Evolutionary conservation across 2,113 vertebrate genomes (phyloP), one percentile per base, ranked within the genome.

Genomic region (Euleptes europaea): DNA sequence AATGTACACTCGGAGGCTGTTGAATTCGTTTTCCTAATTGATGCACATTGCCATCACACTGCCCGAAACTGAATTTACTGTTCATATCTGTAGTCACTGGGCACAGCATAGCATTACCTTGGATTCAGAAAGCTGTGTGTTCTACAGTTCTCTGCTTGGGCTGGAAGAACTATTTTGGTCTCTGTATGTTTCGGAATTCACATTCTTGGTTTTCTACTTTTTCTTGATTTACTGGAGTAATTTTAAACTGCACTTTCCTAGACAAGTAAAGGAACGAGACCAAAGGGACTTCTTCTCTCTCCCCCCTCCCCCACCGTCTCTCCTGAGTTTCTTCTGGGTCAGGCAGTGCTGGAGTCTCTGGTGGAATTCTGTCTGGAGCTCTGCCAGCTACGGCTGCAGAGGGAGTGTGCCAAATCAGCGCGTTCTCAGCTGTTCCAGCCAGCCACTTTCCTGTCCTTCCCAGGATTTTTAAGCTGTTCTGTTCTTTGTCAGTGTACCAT

Each of bases 391-490:
- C 83, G 23, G 3, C 8, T 89, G 57, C 75, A 89, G 86, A 35
- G 80, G 44, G n/a, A 47, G 73, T 19, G 2, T 76, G 81, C 57
- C 88, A 86, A 70, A 88, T 83, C 88, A 42, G 28, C 5, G 63
- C 73, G 76, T 47, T 92, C 86, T 78, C 78, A 86, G 78, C 78
- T 86, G 71, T 44, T 67, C 60, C 31, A 80, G 78, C 78, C 57
- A 79, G 44, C 60, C 57, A 66, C 26, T 67, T 80, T 67, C 75
- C 42, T 67, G 73, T 63, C 74, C 77, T 84, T 80, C 74, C 44
- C 35, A 42, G 60, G 49, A 51, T 70, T 89, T 88, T 78, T 60
- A 66, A 84, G 83, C n/a, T 12, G 40, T 26, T 28, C 38, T 8
- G 1, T 49, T 89, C 85, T 72, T 78, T 54, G 5, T 54, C 3